Base-by-base conservation (phyloP, 2,888 invertebrate species). In the Xylocampa areola region DNA sequence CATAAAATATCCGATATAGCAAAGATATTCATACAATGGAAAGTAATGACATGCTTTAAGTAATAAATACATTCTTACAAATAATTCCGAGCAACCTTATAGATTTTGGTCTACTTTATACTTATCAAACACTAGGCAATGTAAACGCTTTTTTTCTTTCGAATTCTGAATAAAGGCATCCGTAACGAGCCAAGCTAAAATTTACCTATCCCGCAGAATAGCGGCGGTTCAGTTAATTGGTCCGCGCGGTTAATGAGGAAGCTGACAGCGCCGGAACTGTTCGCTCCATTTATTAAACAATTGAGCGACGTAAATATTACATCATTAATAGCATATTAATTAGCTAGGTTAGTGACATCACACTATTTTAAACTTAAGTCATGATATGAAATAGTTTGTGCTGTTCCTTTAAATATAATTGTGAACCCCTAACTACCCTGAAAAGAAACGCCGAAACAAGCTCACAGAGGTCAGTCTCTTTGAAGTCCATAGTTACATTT, bases 201-300 rank as follows among this genome's bases (percentile, higher is more conserved):
- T 91, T 91, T 86, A 87, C 87, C 85, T 84, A 85, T 82, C 82
- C 77, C 79, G 83, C 86, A 75, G 81, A 90, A 91, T 86, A 86
- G 86, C 71, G 68, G 61, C 64, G 71, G 59, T 73, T 50, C 79
- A 70, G 79, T 84, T 93, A 94, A 94, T 93, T 94, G 92, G 88
- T 75, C 70, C 79, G 84, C 86, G 45, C 73, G 72, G 79, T 82
- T 94, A 94, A 94, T 94, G 94, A 94, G 94, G 94, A 94, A 87
- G 89, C 92, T 86, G 89, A 88, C 91, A 83, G 80, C 85, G 83
- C 88, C 92, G 93, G 94, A 93, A 92, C 93, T 87, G 88, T 90
- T 91, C 88, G 82, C 86, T 87, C 81, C 79, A 87, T 91, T 91
- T 89, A 87, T 84, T 84, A 81, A 89, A 84, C 91, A 90, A 89